Base-by-base conservation (phyloP, 2,888 invertebrate species). In the Drosophila dives region DNA sequence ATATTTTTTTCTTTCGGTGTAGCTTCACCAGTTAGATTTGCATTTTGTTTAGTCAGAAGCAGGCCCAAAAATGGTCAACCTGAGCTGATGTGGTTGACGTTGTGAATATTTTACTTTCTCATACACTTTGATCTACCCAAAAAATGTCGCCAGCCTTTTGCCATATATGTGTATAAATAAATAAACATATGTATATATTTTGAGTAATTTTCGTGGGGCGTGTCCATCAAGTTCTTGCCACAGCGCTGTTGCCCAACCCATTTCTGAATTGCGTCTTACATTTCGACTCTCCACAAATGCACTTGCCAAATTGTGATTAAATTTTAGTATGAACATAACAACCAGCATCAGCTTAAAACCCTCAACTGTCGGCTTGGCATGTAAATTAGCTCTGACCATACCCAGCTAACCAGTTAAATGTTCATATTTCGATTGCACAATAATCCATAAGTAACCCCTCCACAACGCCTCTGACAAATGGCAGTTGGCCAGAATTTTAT, bases 241-340 rank as follows among this genome's bases (percentile, higher is more conserved):
- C 15, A 40, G 11, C 45, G 36, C 20, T 48, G 34, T 32, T 20
- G 70, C 70, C 72, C 64, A 70, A 45, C 72, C 72, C 66, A 72
- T 62, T 67, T 54, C 4, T 20, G 48, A 73, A 73, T 62, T 72
- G 62, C 72, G 73, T 67, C 54, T 53, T 34, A 72, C 26, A n/a
- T 49, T 72, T 49, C 1, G 55, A 50, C 29, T 40, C 33, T 55
- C 38, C 23, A 34, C 12, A 40, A 50, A 55, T 58, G 63, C 63
- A 69, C 23, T 58, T 48, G 56, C n/a, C 15, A 11, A 70, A 42
- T 59, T 38, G 34, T 33, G 17, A 33, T 20, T 29, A 49, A 12
- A 49, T 55, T 64, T 64, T 12, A 40, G 40, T 32, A 32, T 36
- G 10, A 15, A 5, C 5, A 56, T 29, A 55, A 2, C 56, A 4